Evolutionary conservation across 1,140 invertebrate genomes (phyloP), one percentile per base, ranked within the genome.

Genomic region (Idris sp.): DNA sequence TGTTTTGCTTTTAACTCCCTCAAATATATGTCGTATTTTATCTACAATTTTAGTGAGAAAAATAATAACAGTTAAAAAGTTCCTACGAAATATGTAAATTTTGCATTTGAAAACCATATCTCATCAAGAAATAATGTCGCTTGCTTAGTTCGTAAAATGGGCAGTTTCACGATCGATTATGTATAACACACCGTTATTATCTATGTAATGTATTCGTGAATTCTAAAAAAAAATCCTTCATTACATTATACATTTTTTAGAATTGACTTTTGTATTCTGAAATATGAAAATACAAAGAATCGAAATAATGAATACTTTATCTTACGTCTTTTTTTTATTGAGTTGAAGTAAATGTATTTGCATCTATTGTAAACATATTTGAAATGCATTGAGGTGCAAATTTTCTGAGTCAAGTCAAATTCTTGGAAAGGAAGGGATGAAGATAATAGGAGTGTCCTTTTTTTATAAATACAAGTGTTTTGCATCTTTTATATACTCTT

Each of bases 301-400:
- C 6, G 33, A 38, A 40, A 25, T 41, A 41, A 54, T 41, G 14
- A 41, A 54, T 54, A 40, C 16, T 30, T 54, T 16, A 30, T 54
- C 18, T 30, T n/a, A 19, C 9, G 14, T 28, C 8, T 13, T 8
- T 54, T 25, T 53, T 53, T 10, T 11, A 19, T 30, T 30, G 36
- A 54, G 15, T 19, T 41, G n/a, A 11, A 54, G 26, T 14, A 28
- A 54, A 56, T 33, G 14, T 40, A 56, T 56, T 56, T 48, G 15
- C 44, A 48, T 48, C 19, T 13, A 54, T 53, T 53, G 25, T 53
- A 18, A 18, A 53, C 14, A 40, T 40, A 9, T 54, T 54, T 41
- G 35, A 30, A 40, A 54, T 54, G 35, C 51, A 31, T 13, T n/a
- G n/a, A n/a, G 10, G 36, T 54, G 51, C 51, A 28, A 40, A 22